Conservation (phyloP, 2,797 vertebrate genomes). For the Chelon labrosus region DNA sequence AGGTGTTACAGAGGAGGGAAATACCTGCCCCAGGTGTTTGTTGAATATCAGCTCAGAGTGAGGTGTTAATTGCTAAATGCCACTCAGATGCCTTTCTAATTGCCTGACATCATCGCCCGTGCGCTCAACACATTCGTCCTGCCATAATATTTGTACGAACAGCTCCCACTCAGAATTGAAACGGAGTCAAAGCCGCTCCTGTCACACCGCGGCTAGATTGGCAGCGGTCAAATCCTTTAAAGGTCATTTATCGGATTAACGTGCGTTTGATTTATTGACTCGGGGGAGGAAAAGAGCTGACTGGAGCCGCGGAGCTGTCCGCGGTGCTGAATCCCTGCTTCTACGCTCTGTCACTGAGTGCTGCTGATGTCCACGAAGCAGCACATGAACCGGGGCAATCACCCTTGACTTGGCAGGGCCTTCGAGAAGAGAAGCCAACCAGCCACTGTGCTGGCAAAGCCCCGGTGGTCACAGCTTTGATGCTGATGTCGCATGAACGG, state of each 20-base stretch:
- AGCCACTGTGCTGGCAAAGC: conserved; percentile 44
- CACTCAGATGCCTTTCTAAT: conserved; percentile 60
- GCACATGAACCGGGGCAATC: conserved; percentile 57
- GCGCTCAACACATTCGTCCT: not conserved
- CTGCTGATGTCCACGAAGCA: conserved; percentile 50
- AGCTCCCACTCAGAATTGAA: not conserved
- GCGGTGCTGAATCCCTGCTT: conserved; percentile 62
- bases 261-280: conserved; percentile 69
- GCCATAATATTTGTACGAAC: conserved; percentile 14
- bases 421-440: conserved; percentile 45
- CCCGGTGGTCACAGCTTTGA: conserved; percentile 20
- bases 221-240: conserved; percentile 67
- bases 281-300: conserved; percentile 57
- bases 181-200: conserved; percentile 44
- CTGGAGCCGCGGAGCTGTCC: conserved; percentile 60
- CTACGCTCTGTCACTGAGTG: conserved; percentile 55
- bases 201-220: conserved; percentile 50
- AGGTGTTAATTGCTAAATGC: conserved; percentile 71
- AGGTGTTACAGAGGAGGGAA: conserved; percentile 40
- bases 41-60: conserved; percentile 40
- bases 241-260: conserved; percentile 74
- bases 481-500: conserved; percentile 29
- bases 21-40: conserved; percentile 70
- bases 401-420: conserved; percentile 52
- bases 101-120: conserved; percentile 38